Base-by-base conservation (phyloP, 2,797 vertebrate species). In the Onychomys arenicola region DNA sequence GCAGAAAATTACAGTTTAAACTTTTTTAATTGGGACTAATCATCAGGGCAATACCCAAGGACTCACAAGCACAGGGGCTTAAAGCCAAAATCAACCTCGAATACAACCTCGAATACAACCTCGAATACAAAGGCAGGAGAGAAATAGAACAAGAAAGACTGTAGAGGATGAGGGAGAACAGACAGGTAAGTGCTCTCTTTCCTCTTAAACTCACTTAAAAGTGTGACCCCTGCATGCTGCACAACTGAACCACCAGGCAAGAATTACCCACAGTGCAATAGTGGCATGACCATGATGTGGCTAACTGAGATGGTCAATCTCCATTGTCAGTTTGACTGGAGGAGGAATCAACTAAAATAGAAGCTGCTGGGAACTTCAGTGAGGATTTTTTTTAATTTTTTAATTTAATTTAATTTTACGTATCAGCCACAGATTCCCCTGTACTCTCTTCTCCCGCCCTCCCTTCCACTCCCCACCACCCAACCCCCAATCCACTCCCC, bases 91-190 rank as follows among this genome's bases (percentile, higher is more conserved):
- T n/a, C 1, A 55, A 2, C 61, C 19, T 34, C 21, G 29, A 85
- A 29, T 63, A 0, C 29, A 57, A 12, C n/a, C n/a, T n/a, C n/a
- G n/a, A n/a, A n/a, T n/a, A n/a, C 1, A 55, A 2, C 61, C 19
- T 34, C 21, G 29, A 85, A 29, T 63, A 0, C 29, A 57, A 12
- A 12, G 3, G 10, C 14, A 91, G 25, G 14, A 80, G 25, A 92
- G 6, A 46, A 73, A 6, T 12, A 37, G 3, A 67, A 55, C 23
- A 37, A 67, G 16, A 21, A 69, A 14, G 29, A 75, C 12, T 6
- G 46, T 46, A 81, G 40, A 43, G 19, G 55, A 37, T n/a, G n/a
- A 86, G 2, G 29, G 1, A 88, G 8, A 93, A 69, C 1, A 52
- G 32, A 21, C 37, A 61, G 78, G 25, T 11, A 75, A 84, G 19